Evolutionary conservation across 2,113 vertebrate species (phyloP).

Genomic region (Oxyura jamaicensis): DNA sequence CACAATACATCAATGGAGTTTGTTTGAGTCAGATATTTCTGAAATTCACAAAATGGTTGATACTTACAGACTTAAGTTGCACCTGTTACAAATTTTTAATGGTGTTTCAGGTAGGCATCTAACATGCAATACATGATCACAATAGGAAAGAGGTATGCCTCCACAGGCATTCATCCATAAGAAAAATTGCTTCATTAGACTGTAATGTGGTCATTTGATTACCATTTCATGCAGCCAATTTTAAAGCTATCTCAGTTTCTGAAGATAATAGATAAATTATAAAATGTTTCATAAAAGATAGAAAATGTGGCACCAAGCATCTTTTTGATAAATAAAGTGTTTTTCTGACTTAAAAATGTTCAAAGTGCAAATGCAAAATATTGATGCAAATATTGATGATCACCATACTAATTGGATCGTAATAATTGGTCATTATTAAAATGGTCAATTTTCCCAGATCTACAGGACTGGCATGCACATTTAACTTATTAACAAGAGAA

Average conservation of each 20-base stretch:
- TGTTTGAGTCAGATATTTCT: neutral
- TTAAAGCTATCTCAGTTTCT: neutral
- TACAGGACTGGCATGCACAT: neutral
- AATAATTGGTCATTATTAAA: neutral
- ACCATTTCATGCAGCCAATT: neutral
- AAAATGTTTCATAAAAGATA: neutral
- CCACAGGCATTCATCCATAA: accelerated
- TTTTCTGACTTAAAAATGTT: neutral
- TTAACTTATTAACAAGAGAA: neutral
- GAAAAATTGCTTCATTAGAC: neutral
- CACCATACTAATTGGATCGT: neutral
- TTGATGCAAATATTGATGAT: neutral
- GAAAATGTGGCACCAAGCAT: neutral
- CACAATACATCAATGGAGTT: neutral
- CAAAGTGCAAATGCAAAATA: neutral
- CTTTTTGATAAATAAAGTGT: neutral
- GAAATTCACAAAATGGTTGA: neutral
- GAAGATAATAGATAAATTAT: neutral
- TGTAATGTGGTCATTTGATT: neutral
- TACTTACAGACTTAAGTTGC: neutral
- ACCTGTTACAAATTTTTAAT: neutral
- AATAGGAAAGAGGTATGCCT: neutral
- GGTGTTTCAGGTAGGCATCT: neutral
- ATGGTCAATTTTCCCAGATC: neutral
- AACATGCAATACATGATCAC: neutral